Base-by-base conservation (phyloP, 2,888 invertebrate species). In the Sthenelais limicola region DNA sequence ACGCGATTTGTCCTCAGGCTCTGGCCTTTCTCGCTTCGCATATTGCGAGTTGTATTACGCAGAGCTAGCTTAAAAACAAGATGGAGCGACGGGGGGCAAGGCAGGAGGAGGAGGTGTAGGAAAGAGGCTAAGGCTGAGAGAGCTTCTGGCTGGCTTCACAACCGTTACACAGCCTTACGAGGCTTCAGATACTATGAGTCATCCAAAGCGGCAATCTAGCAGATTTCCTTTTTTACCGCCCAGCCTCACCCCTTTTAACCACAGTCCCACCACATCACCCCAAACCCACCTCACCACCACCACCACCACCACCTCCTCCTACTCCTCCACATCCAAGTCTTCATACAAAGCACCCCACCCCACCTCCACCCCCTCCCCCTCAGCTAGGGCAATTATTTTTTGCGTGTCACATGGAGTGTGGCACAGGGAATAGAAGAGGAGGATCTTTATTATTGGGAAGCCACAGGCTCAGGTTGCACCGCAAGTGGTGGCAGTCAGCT, bases 1-100 rank as follows among this genome's bases (percentile, higher is more conserved):
- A 38, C 26, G 28, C 43, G 62, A 62, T 62, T 62, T 62, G 62
- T 62, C 62, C 18, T 43, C 24, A 26, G 21, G 62, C 21, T 43
- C 35, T 26, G n/a, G 62, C 62, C 62, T 62, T 21, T 62, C 62
- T 38, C 38, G 38, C 38, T 43, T 35, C 62, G 62, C 62, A 62
- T 62, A 62, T 62, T 62, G 62, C 62, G 38, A 62, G 62, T 62
- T 62, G 43, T 62, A 62, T 62, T 62, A 62, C 62, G 62, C 62
- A 21, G 38, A n/a, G 1, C 1, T 3, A 43, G 62, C 62, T 62
- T 62, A 62, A 35, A 62, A 62, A 62, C 35, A 62, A 38, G 62
- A 62, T 62, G 62, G 43, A 35, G n/a, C n/a, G n/a, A n/a, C n/a
- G n/a, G n/a, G n/a, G n/a, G n/a, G n/a, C n/a, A n/a, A n/a, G n/a